Base-by-base conservation (phyloP, 2,888 invertebrate species). In the Xestia rhomboidea region DNA sequence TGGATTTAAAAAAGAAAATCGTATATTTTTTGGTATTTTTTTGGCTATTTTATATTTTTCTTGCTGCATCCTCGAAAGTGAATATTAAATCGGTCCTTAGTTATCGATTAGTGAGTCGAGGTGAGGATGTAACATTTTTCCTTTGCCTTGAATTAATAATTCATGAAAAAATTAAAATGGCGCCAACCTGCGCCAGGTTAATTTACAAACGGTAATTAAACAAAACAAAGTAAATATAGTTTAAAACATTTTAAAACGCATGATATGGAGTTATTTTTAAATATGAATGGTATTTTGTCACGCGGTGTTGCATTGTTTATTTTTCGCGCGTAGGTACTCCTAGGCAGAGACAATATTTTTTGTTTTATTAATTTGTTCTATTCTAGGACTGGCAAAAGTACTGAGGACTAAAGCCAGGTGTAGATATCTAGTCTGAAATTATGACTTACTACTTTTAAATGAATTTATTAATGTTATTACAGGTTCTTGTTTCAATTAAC, bases 101-200 rank as follows among this genome's bases (percentile, higher is more conserved):
- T 73, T 64, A 64, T 86, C 74, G 78, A 78, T 86, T 57, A 71
- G 21, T 63, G 30, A 79, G 38, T 86, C 86, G 76, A 84, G 76
- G 86, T 78, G 73, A 84, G 86, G 84, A 84, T 86, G 84, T 76
- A 83, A 63, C 68, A 79, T 83, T 75, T 79, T 84, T 74, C 84
- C 80, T 84, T 86, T 86, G 84, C 84, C 79, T 84, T 84, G 84
- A 74, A 77, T 51, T 62, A 60, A 46, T 62, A 73, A 79, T 84
- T 66, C 67, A 77, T 67, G 68, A 73, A 76, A 79, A 76, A 82
- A 71, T 41, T 62, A 24, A 69, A 79, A 79, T 68, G 51, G 72
- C 63, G 79, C 51, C 60, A 67, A 82, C 67, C 63, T 68, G 38
- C 62, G 60, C 73, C 24, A 64, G 18, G 51, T 72, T 62, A n/a